These are phyloP conservation scores for Diachasma alloeum DNA, from an alignment of 1,140 invertebrate genomes.

Conservation along the genomic window DNA sequence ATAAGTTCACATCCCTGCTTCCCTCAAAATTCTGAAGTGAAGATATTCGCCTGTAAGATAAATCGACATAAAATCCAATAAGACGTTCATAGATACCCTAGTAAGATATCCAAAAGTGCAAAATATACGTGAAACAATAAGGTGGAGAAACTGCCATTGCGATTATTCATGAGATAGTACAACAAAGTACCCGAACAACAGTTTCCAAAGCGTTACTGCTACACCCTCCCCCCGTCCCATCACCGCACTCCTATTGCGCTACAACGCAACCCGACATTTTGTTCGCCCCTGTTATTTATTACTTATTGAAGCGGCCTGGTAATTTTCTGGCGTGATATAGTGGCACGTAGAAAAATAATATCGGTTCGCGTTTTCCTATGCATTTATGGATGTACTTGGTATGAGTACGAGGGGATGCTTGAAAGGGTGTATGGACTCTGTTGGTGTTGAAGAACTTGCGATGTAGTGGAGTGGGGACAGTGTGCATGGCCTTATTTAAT, in stretches of 20 bases:
- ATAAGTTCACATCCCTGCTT: too few species aligned
- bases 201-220: neutral
- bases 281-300: slow-evolving; percentile 48
- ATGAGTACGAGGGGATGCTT: neutral
- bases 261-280: slow-evolving; percentile 4
- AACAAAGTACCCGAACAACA: neutral
- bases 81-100: neutral
- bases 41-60: too few species aligned
- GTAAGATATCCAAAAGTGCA: neutral
- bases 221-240: neutral
- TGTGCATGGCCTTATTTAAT: too few species aligned
- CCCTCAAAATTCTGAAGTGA: too few species aligned
- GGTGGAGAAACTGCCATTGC: neutral
- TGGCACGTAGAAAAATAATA: slow-evolving; percentile 51
- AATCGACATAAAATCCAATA: too few species aligned
- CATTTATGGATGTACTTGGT: slow-evolving; percentile 41
- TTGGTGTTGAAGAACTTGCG: too few species aligned
- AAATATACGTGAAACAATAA: neutral
- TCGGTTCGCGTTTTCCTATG: slow-evolving; percentile 36
- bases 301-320: slow-evolving; percentile 55
- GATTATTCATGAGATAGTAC: neutral
- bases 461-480: too few species aligned
- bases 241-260: too few species aligned
- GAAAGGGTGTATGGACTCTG: neutral
- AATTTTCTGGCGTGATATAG: slow-evolving; percentile 53